These are phyloP conservation scores for Atherinosoma microstoma DNA, from an alignment of 2,797 vertebrate species.

Conservation along the genomic window DNA sequence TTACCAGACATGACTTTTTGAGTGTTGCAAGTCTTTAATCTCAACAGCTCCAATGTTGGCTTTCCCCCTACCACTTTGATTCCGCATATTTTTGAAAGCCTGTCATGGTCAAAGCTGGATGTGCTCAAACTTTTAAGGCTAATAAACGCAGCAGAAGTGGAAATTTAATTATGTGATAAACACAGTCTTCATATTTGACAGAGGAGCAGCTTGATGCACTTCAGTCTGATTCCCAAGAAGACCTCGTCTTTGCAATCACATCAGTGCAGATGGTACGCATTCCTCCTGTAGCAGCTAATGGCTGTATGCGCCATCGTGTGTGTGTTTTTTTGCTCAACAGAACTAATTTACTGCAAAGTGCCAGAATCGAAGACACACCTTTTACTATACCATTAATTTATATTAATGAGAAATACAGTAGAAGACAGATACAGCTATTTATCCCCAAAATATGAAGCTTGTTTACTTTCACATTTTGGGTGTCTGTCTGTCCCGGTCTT, in stretches of 20 bases:
- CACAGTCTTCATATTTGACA: constrained; percentile 62
- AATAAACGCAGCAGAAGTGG: constrained; percentile 65
- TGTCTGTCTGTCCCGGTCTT: no score
- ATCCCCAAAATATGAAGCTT: not conserved
- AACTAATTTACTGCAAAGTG: constrained; percentile 55
- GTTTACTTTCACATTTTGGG: not conserved
- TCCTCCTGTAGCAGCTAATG: constrained; percentile 62
- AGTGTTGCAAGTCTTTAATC: constrained; percentile 19
- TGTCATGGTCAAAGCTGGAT: constrained; percentile 50
- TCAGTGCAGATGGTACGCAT: constrained; percentile 70
- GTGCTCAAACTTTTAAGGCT: constrained; percentile 50
- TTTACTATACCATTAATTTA: constrained; percentile 32
- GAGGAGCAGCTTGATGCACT: constrained; percentile 48
- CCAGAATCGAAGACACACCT: constrained; percentile 39
- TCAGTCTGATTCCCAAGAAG: constrained; percentile 58
- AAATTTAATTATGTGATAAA: constrained; percentile 74
- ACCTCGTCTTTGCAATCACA: constrained; percentile 62
- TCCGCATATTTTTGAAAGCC: constrained; percentile 25
- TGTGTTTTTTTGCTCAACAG: constrained; percentile 54
- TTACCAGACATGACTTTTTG: not conserved
- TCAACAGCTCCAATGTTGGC: constrained; percentile 11
- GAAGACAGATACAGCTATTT: not conserved
- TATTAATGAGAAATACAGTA: constrained; percentile 25
- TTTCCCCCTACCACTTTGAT: constrained; percentile 37
- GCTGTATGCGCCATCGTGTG: constrained; percentile 44